Evolutionary conservation across 2,888 invertebrate species (phyloP), one percentile per base, ranked within the genome.

Genomic region (Plagodis dolabraria): DNA sequence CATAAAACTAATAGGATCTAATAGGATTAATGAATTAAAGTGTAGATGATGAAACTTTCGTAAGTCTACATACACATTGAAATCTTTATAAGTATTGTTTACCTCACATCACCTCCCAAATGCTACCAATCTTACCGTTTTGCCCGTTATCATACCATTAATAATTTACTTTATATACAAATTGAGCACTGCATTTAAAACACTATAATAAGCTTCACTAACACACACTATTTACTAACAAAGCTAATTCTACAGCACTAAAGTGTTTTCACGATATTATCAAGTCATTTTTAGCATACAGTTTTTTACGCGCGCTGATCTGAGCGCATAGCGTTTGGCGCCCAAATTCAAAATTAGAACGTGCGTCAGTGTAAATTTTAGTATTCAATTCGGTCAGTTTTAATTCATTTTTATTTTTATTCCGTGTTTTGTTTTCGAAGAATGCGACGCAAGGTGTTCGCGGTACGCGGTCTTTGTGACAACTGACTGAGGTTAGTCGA

Each of bases 401-500:
- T 73, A 69, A 66, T 78, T 74, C 71, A 75, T 76, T 77, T 74
- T 73, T 69, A 73, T 76, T 74, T 40, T 10, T 40, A 10, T 40
- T 10, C 68, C 67, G 65, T 64, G 69, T 72, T 67, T 65, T 63
- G 48, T 61, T 69, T 64, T 68, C 56, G 42, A 54, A 53, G 62
- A 59, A 61, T 67, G 68, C 63, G 63, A 71, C 78, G 76, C 75
- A 57, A 53, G 60, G 60, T 61, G 60, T 33, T 49, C 61, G 78
- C 79, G 74, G 75, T 71, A 50, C 85, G 89, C 86, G 85, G 68
- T 75, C 89, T 79, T 79, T 78, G 76, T 77, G 81, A 75, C 83
- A 86, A 89, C 90, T 89, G 90, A 86, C 89, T 89, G 90, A 86
- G 67, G 85, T 33, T 60, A 57, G 48, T 52, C 56, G 53, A 53